These are phyloP conservation scores for Pseudorectes ferrugineus DNA, from an alignment of 2,113 vertebrate genomes.

Conservation along the genomic window DNA sequence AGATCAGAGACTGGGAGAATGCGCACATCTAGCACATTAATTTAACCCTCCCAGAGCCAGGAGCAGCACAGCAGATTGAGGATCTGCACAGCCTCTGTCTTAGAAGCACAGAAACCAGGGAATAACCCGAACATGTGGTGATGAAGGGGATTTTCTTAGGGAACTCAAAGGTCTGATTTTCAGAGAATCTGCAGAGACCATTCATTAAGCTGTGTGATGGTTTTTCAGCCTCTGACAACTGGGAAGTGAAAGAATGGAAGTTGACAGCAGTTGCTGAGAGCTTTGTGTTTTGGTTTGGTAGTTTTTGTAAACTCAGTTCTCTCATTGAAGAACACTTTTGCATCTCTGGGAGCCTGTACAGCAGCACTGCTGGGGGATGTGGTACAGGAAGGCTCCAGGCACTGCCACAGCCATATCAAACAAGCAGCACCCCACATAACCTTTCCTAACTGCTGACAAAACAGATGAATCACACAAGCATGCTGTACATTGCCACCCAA, in stretches of 20 bases:
- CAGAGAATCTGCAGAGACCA: neutral
- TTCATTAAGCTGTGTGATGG: neutral
- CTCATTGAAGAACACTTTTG: neutral
- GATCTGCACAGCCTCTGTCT: neutral
- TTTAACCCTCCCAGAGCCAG: neutral
- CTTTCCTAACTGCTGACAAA: neutral
- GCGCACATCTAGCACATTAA: neutral
- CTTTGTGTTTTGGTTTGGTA: neutral
- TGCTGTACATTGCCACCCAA: neutral
- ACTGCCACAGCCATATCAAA: neutral
- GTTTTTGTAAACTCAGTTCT: neutral
- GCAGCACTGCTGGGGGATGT: neutral
- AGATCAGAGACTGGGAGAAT: neutral
- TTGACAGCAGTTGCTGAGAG: neutral
- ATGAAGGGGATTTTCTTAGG: neutral
- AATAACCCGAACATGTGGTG: neutral
- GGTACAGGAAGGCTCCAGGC: neutral
- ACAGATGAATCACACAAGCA: neutral
- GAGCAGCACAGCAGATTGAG: neutral
- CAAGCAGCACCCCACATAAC: neutral
- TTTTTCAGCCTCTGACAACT: neutral
- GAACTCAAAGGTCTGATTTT: neutral
- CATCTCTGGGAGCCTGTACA: neutral
- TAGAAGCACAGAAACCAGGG: neutral
- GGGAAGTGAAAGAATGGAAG: neutral